Evolutionary conservation across 2,888 invertebrate species (phyloP).

Genomic region (Drosophila greeni): DNA sequence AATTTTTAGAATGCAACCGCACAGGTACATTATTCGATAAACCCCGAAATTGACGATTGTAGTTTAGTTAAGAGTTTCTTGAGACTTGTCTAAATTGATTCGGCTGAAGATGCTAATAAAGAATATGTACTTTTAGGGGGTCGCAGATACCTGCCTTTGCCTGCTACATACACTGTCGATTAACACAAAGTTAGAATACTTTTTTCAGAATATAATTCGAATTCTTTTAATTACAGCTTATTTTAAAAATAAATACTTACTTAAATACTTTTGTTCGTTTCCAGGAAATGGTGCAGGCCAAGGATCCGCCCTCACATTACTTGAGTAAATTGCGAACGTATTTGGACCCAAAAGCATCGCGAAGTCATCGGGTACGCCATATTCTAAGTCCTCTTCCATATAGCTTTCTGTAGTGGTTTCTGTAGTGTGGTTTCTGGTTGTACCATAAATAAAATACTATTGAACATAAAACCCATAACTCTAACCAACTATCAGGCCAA

Average conservation of each 20-base stretch:
- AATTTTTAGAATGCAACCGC: no score
- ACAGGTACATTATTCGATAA: neutral
- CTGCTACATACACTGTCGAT: no score
- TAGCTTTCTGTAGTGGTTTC: constrained; percentile 30
- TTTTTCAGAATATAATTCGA: no score
- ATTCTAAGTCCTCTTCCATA: neutral
- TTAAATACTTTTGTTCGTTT: neutral
- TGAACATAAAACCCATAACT: constrained; percentile 12
- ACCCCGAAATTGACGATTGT: neutral
- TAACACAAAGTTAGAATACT: no score
- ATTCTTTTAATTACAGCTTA: no score
- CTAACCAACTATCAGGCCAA: constrained; percentile 40
- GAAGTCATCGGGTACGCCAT: constrained; percentile 90
- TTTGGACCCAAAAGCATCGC: constrained; percentile 96
- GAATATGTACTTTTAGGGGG: neutral
- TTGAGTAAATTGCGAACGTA: constrained; percentile 96
- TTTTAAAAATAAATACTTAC: neutral
- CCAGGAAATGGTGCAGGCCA: constrained; percentile 98
- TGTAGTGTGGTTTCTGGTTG: constrained; percentile 49
- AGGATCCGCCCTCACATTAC: constrained; percentile 97
- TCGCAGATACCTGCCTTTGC: no score
- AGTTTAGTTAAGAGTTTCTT: neutral
- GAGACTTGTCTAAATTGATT: neutral
- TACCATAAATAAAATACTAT: constrained; percentile 23
- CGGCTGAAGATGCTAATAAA: neutral